Evolutionary conservation across 2,888 invertebrate species (phyloP).

Genomic region (Phrixothrix hirtus): DNA sequence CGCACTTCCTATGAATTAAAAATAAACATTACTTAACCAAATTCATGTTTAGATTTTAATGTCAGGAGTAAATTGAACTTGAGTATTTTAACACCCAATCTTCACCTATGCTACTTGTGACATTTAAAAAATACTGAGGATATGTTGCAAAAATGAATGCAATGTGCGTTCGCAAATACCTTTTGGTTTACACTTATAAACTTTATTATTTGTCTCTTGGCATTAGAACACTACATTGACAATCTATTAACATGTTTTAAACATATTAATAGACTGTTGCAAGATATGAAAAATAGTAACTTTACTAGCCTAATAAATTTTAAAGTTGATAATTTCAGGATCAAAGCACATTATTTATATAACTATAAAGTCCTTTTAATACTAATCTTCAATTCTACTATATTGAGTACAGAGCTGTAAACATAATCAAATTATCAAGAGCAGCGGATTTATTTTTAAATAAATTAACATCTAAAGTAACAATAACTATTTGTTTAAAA

Average conservation of each 20-base stretch:
- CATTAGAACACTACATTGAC: slow-evolving; percentile 26
- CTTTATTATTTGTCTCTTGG: slow-evolving; percentile 27
- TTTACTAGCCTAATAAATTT: slow-evolving; percentile 25
- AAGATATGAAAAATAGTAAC: slow-evolving; percentile 30
- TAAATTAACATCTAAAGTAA: background rate
- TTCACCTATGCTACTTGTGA: too few relatives aligned
- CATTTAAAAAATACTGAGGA: slow-evolving; percentile 14
- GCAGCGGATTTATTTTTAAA: background rate
- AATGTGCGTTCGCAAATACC: too few relatives aligned
- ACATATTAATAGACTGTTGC: slow-evolving; percentile 19
- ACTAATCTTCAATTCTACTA: slow-evolving; percentile 19
- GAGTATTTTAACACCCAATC: too few relatives aligned
- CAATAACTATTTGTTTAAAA: background rate
- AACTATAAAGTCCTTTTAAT: slow-evolving; percentile 18
- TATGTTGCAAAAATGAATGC: slow-evolving; percentile 15
- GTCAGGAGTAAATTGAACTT: background rate
- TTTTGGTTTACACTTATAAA: slow-evolving; percentile 19
- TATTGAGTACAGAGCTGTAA: slow-evolving; percentile 28
- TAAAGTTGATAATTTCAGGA: slow-evolving; percentile 24
- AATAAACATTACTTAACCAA: too few relatives aligned
- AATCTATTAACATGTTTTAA: slow-evolving; percentile 22
- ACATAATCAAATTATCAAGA: slow-evolving; percentile 15
- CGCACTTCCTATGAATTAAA: too few relatives aligned
- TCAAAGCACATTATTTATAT: slow-evolving; percentile 21
- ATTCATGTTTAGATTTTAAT: too few relatives aligned